Evolutionary conservation across 2,888 invertebrate genomes (phyloP).

Genomic region (Gonocerus acuteangulatus): DNA sequence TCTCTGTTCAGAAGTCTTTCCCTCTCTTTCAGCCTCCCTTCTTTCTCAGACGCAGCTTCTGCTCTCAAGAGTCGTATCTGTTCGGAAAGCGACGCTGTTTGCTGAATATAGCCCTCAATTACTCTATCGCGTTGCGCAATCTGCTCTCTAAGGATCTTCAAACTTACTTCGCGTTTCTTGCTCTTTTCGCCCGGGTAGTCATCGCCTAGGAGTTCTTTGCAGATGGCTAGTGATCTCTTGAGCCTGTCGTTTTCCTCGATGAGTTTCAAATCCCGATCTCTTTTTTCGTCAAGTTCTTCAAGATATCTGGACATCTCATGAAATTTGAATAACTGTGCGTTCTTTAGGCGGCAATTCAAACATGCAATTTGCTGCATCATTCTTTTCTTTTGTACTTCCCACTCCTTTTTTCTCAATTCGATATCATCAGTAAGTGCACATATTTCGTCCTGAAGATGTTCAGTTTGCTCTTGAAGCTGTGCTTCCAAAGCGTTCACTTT

Average conservation of each 20-base stretch:
- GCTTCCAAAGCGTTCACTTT: conserved; percentile 29
- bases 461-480: conserved; percentile 28
- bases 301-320: conserved; percentile 17
- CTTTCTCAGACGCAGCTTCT: conserved; percentile 23
- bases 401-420: conserved; percentile 31
- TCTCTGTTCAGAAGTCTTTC: conserved; percentile 25
- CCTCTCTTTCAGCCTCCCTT: conserved; percentile 21
- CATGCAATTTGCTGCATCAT: conserved; percentile 29
- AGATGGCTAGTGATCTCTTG: conserved; percentile 23
- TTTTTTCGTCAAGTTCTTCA: conserved; percentile 21
- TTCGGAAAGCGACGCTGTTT: conserved; percentile 20
- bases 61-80: conserved; percentile 26
- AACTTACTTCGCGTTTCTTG: neutral
- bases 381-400: conserved; percentile 31
- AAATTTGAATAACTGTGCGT: conserved; percentile 28
- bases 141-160: conserved; percentile 17
- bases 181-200: conserved; percentile 22
- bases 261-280: conserved; percentile 26
- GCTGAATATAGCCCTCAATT: conserved; percentile 19
- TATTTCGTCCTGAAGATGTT: conserved; percentile 30
- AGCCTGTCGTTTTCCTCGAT: conserved; percentile 32
- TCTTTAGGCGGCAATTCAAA: conserved; percentile 30
- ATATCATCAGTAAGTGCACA: conserved; percentile 28
- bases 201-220: conserved; percentile 29
- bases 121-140: conserved; percentile 26